Percentiles rank a stretch among this genome's conserved stretches.
Conservation (phyloP, 2,888 invertebrate genomes). For the Cantharis flavilabris region DNA sequence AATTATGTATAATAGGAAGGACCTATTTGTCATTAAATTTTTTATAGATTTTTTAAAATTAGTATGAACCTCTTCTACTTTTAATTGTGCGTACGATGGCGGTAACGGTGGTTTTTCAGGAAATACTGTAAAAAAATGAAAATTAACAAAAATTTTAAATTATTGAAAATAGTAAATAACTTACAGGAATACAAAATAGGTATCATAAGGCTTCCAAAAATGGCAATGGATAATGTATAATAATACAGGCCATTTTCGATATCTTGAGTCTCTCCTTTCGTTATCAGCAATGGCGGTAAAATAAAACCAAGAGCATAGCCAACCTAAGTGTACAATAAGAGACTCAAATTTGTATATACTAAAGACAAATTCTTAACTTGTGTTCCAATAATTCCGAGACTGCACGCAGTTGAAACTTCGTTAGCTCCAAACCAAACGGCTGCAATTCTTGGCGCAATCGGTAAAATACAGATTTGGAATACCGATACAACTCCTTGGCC, state of each 20-base stretch:
- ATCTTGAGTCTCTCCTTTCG: not conserved
- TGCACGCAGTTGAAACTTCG: constrained; percentile 95
- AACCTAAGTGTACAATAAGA: not conserved
- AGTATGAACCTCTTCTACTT: constrained; percentile 72
- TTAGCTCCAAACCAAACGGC: constrained; percentile 97
- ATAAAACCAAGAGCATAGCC: not conserved
- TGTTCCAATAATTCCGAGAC: constrained; percentile 97
- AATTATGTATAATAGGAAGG: constrained; percentile 81
- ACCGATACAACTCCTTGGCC: constrained; percentile 85
- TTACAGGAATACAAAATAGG: not conserved
- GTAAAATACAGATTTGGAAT: constrained; percentile 91
- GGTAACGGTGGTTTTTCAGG: not conserved
- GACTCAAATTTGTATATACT: constrained; percentile 21
- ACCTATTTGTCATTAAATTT: constrained; percentile 75
- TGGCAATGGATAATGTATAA: not conserved
- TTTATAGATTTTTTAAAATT: constrained; percentile 65
- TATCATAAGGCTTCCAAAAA: not conserved
- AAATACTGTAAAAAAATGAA: not conserved
- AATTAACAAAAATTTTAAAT: not conserved
- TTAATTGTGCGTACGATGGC: constrained; percentile 64
- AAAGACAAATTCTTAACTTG: constrained; percentile 68
- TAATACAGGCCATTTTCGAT: not conserved
- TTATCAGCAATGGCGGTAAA: not conserved
- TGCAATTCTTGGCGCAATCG: constrained; percentile 87
- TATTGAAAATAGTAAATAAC: not conserved